Evolutionary conservation across 2,797 vertebrate genomes (phyloP).

Genomic region (Premnoplex brunnescens): DNA sequence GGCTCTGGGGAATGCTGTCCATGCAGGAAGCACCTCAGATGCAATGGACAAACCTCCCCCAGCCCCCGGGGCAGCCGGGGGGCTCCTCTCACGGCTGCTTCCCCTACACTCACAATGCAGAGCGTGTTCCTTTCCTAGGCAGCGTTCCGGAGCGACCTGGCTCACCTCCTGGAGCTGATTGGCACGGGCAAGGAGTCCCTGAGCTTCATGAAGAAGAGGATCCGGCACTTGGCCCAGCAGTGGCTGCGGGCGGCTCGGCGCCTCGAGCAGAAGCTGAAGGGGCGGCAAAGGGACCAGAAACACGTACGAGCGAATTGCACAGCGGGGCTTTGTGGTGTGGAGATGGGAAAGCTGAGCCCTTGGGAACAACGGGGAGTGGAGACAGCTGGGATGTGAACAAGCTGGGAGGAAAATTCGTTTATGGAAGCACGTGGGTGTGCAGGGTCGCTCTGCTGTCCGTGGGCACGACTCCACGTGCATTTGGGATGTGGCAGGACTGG

Average conservation of each 20-base stretch:
- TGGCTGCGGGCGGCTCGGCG: slow-evolving; percentile 85
- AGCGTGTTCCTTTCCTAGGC: slow-evolving; percentile 73
- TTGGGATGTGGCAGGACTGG: not conserved
- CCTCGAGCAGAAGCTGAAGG: slow-evolving; percentile 82
- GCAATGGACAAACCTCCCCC: fast-evolving
- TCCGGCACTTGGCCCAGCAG: slow-evolving; percentile 84
- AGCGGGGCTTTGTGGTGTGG: fast-evolving
- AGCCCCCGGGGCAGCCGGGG: fast-evolving
- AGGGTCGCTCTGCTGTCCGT: fast-evolving
- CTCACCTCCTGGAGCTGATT: slow-evolving; percentile 89
- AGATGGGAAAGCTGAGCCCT: fast-evolving
- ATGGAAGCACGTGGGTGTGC: not conserved
- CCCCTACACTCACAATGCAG: not conserved
- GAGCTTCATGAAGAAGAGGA: slow-evolving; percentile 93
- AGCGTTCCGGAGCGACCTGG: slow-evolving; percentile 85
- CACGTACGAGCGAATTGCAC: slow-evolving; percentile 70
- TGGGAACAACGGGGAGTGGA: fast-evolving
- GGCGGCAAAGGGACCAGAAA: slow-evolving; percentile 84
- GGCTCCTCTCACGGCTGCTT: fast-evolving
- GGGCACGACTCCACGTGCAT: fast-evolving
- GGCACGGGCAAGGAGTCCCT: slow-evolving; percentile 92
- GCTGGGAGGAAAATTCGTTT: not conserved
- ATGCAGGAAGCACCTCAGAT: not conserved
- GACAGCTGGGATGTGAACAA: not conserved
- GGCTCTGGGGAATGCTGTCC: not conserved